Evolutionary conservation across 2,113 vertebrate genomes (phyloP).

Genomic region (Spheniscus mendiculus): DNA sequence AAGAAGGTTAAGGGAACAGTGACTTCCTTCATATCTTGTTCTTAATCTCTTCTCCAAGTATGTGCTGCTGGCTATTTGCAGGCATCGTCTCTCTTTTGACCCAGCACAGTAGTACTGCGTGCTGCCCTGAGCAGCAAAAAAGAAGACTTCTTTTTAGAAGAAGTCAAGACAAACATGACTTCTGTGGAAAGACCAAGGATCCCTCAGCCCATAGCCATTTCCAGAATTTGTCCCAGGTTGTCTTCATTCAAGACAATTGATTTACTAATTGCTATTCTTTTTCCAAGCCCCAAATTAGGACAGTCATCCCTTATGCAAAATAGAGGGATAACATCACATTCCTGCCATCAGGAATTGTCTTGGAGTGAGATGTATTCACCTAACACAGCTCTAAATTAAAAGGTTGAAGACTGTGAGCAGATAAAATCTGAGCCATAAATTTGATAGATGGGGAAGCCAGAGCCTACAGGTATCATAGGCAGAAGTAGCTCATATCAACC

Average conservation of each 20-base stretch:
- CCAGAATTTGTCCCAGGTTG: not conserved
- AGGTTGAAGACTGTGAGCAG: not conserved
- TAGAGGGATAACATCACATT: not conserved
- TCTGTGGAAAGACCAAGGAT: not conserved
- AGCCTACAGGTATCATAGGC: not conserved
- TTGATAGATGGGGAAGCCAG: not conserved
- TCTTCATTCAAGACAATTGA: not conserved
- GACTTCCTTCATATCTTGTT: not conserved
- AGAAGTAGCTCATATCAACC: not conserved
- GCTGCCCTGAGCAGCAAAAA: not conserved
- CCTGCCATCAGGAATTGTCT: not conserved
- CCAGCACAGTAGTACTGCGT: not conserved
- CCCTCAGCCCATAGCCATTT: not conserved
- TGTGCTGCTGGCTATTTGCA: not conserved
- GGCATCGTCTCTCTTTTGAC: not conserved
- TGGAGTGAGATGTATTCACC: not conserved
- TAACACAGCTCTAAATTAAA: not conserved
- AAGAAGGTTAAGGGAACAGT: not conserved
- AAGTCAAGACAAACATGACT: too few species aligned
- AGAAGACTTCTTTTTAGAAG: not conserved
- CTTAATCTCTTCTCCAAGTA: not conserved
- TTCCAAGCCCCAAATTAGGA: not conserved
- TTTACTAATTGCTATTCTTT: not conserved
- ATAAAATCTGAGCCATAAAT: not conserved
- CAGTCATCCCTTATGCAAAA: not conserved